Conservation (phyloP, 2,888 invertebrate genomes). For the Acleris sparsana region DNA sequence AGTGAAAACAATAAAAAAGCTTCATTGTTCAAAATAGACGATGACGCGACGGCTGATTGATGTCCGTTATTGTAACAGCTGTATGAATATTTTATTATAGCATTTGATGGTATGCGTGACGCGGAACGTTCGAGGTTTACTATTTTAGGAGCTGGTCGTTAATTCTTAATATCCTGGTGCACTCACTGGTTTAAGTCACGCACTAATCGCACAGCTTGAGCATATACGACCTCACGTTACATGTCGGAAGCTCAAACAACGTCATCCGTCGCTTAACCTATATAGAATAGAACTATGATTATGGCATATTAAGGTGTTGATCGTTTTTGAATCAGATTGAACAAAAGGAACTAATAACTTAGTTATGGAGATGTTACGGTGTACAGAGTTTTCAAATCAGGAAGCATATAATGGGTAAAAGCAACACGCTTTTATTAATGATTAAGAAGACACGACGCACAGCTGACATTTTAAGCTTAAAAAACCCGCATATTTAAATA, state of each 20-base stretch:
- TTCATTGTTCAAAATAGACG: conserved; percentile 72
- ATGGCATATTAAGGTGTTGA: no score
- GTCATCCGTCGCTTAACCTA: neutral
- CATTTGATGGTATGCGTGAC: conserved; percentile 67
- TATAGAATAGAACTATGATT: no score
- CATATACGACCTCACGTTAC: conserved; percentile 40
- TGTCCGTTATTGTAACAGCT: conserved; percentile 70
- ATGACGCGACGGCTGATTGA: conserved; percentile 68
- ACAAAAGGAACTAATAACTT: no score
- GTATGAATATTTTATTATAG: conserved; percentile 74
- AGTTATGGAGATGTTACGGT: no score
- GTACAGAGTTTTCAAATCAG: no score
- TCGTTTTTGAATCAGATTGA: no score
- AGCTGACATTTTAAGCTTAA: no score
- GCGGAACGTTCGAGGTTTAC: conserved; percentile 66
- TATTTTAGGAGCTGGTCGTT: conserved; percentile 70
- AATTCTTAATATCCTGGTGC: conserved; percentile 65
- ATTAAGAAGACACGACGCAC: no score
- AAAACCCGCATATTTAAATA: no score
- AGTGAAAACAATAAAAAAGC: conserved; percentile 53
- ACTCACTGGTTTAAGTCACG: conserved; percentile 64
- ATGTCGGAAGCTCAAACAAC: no score
- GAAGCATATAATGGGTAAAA: no score
- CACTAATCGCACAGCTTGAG: conserved; percentile 56
- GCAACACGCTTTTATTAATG: no score